Conservation (phyloP, 2,888 invertebrate genomes). For the Lycophotia porphyrea region DNA sequence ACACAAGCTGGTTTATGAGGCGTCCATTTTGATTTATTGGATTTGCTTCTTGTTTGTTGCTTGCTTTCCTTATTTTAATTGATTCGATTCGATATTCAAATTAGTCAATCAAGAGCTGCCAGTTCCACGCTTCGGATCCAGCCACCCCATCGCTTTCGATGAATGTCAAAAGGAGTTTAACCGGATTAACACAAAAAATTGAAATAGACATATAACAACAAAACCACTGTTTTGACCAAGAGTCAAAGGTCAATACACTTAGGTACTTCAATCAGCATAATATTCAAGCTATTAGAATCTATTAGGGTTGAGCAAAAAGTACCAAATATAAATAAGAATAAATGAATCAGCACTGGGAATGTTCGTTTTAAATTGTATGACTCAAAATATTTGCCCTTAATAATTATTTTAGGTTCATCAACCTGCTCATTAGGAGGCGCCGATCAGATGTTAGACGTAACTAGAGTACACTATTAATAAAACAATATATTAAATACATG, state of each 20-base stretch:
- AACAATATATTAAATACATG: conserved; percentile 33
- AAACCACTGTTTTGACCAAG: conserved; percentile 1
- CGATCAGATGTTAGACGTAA: conserved; percentile 39
- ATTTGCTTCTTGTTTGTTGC: conserved; percentile 32
- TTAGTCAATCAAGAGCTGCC: conserved; percentile 38
- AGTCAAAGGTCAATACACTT: conserved; percentile 12
- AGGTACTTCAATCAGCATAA: conserved; percentile 8
- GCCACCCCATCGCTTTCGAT: conserved; percentile 8
- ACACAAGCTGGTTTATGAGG: conserved; percentile 22
- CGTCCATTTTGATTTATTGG: conserved; percentile 36
- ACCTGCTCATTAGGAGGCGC: conserved; percentile 20
- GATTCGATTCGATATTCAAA: conserved; percentile 50
- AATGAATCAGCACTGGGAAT: neutral
- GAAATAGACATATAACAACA: conserved; percentile 22
- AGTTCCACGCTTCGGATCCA: conserved; percentile 25
- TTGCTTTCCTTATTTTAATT: conserved; percentile 51
- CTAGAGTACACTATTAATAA: conserved; percentile 28
- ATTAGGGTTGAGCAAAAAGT: neutral
- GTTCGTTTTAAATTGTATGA: conserved; percentile 13
- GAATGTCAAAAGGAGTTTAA: conserved; percentile 16
- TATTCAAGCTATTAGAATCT: conserved; percentile 14
- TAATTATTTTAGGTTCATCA: conserved; percentile 29
- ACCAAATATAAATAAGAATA: neutral
- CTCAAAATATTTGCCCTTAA: conserved; percentile 19
- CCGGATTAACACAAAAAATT: conserved; percentile 34